Percentiles rank a stretch among this genome's conserved stretches.
These are phyloP conservation scores for Drosophila koepferae DNA, from an alignment of 2,888 invertebrate genomes.

Conservation along the genomic window DNA sequence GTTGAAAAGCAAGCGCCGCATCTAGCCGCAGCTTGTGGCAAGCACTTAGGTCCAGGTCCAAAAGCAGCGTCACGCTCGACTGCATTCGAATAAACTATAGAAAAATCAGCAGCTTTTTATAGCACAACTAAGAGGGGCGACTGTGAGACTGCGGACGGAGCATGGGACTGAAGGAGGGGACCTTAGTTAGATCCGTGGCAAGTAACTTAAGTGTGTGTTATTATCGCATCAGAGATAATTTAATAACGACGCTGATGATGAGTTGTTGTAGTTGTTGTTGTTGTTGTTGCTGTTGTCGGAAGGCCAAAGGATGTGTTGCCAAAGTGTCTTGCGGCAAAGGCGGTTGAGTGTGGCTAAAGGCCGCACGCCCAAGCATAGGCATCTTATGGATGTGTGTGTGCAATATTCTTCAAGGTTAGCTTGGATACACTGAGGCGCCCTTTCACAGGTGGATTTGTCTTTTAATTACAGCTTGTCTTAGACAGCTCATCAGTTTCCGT, in stretches of 20 bases:
- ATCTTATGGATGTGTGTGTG: conserved; percentile 17
- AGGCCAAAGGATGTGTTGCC: conserved; percentile 53
- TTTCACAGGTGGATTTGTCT: conserved; percentile 3
- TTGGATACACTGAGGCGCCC: background rate
- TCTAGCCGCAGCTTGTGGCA: conserved; percentile 34
- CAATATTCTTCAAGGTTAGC: conserved; percentile 59
- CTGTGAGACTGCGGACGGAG: background rate
- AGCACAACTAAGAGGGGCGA: conserved; percentile 34
- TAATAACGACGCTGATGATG: conserved; percentile 74
- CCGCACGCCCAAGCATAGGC: conserved; percentile 18
- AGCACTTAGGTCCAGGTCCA: conserved; percentile 71
- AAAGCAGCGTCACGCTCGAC: conserved; percentile 67
- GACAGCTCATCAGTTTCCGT: conserved; percentile 23
- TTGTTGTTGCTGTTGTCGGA: conserved; percentile 48
- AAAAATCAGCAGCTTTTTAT: conserved; percentile 79
- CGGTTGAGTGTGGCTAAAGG: conserved; percentile 42
- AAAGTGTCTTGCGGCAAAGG: conserved; percentile 51
- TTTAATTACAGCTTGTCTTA: conserved; percentile 20
- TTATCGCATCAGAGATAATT: conserved; percentile 83
- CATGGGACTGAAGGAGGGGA: background rate
- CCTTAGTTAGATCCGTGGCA: conserved; percentile 33
- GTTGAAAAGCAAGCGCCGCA: conserved; percentile 55
- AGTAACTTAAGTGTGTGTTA: conserved; percentile 80
- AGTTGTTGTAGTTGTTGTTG: conserved; percentile 40
- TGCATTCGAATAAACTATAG: conserved; percentile 81